Evolutionary conservation across 2,888 invertebrate genomes (phyloP), one percentile per base, ranked within the genome.

Genomic region (Lampropteryx suffumata): DNA sequence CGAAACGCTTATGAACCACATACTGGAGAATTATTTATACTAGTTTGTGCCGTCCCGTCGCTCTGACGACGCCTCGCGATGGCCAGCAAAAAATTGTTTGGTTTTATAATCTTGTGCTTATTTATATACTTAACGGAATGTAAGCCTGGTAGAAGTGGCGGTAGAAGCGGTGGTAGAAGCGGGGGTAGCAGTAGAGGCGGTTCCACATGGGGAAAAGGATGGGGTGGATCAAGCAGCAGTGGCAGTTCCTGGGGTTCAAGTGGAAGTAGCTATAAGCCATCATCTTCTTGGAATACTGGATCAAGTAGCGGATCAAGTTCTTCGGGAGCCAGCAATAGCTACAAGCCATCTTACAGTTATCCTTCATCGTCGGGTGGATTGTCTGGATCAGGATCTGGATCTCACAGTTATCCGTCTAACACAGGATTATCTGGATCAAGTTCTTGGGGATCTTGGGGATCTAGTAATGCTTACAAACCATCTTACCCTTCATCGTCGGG

Each of bases 31-130:
- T 32, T 34, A 51, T 61, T 47, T 57, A 67, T 66, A 65, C 68
- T 59, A 59, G 69, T 64, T 26, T 54, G 59, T 57, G 64, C 52
- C 52, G 58, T 50, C 53, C 64, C 58, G 51, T 59, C 57, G 61
- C 32, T 35, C 41, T 43, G 55, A 61, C 62, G 65, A 17, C n/a
- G n/a, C 59, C 45, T 55, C 49, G 73, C 62, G 54, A 85, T 85
- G 86, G 80, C 73, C 69, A 80, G 69, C 72, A 82, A 72, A 64
- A 64, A 54, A 61, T 64, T 84, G 73, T 76, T 83, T 71, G 77
- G 79, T 65, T 71, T 85, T 10, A 69, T 83, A 46, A 57, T 84
- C 52, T 61, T 71, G 51, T 71, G 71, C 67, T 47, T 75, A 28
- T 64, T 69, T 40, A 62, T 72, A 27, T 68, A 71, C 58, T 64